A percentile compares a stretch with the other conserved stretches of the same genome.
Evolutionary conservation across 2,888 invertebrate species (phyloP).

Genomic region (Clusia tigrina): DNA sequence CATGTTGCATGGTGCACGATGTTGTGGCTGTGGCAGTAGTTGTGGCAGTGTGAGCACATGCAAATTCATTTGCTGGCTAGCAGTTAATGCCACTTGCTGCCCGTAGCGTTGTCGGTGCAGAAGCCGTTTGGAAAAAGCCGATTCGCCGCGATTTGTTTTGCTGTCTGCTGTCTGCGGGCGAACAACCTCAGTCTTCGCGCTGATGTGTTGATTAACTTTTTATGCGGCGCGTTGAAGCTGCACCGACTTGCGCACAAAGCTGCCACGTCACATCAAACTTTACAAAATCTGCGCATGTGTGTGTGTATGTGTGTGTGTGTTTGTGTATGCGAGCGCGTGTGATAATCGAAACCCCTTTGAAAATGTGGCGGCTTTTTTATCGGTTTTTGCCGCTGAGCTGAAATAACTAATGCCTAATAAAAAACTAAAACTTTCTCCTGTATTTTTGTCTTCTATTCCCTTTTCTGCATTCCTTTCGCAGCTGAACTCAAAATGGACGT

Average conservation of each 20-base stretch:
- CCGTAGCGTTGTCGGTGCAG: slow-evolving; percentile 6
- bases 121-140: not conserved
- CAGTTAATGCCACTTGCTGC: not conserved
- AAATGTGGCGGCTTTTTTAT: not conserved
- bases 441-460: not conserved
- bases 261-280: not conserved
- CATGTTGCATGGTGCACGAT: not conserved
- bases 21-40: not conserved
- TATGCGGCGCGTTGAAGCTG: not conserved
- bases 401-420: slow-evolving; percentile 19
- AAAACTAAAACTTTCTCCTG: slow-evolving; percentile 26
- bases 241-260: not conserved
- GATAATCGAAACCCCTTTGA: too few species aligned
- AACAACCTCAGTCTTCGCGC: not conserved
- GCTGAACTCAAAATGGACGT: slow-evolving; percentile 97
- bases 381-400: not conserved
- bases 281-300: too few species aligned
- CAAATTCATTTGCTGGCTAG: not conserved
- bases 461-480: slow-evolving; percentile 56
- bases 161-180: not conserved
- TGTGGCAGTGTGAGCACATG: not conserved
- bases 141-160: slow-evolving; percentile 9
- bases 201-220: slow-evolving; percentile 28
- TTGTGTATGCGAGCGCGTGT: too few species aligned
- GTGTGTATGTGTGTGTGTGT: too few species aligned